These are phyloP conservation scores for Nomada flava DNA, from an alignment of 2,888 invertebrate species.

Conservation along the genomic window DNA sequence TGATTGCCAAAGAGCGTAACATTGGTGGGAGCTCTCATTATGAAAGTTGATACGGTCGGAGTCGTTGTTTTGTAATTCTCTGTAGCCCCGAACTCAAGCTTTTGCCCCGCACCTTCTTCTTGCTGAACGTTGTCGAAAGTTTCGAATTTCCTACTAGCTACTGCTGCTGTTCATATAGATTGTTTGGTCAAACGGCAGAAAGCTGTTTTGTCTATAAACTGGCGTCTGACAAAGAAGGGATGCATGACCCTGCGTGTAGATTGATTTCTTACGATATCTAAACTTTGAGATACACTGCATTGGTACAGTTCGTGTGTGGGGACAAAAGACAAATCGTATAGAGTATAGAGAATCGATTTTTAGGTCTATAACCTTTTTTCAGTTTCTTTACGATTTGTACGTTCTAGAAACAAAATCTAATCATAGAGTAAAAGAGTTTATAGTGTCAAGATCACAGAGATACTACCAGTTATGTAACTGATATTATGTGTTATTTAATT, in stretches of 20 bases:
- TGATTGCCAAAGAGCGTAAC: constrained; percentile 79
- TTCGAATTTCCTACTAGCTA: constrained; percentile 73
- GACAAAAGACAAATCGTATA: no score
- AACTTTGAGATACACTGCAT: constrained; percentile 34
- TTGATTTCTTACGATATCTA: constrained; percentile 61
- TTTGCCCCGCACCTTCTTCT: constrained; percentile 66
- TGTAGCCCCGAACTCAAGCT: constrained; percentile 15
- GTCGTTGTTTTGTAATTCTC: constrained; percentile 80
- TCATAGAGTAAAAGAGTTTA: neutral
- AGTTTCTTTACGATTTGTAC: neutral
- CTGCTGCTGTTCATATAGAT: constrained; percentile 65
- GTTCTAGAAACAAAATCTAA: neutral
- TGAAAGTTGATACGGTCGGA: constrained; percentile 79
- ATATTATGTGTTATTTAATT: neutral
- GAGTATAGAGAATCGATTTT: no score
- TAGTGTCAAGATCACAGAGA: neutral
- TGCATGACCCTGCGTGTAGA: constrained; percentile 43
- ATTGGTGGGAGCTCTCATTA: constrained; percentile 78
- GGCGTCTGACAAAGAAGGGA: constrained; percentile 44
- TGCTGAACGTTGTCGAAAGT: constrained; percentile 72
- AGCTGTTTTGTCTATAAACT: constrained; percentile 65
- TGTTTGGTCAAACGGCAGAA: constrained; percentile 62
- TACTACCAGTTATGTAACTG: constrained; percentile 19
- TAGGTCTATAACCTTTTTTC: no score
- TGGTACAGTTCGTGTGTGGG: neutral